phyloP scores from a whole-genome alignment of 2,113 vertebrate species.

The Xerus inauris region DNA sequence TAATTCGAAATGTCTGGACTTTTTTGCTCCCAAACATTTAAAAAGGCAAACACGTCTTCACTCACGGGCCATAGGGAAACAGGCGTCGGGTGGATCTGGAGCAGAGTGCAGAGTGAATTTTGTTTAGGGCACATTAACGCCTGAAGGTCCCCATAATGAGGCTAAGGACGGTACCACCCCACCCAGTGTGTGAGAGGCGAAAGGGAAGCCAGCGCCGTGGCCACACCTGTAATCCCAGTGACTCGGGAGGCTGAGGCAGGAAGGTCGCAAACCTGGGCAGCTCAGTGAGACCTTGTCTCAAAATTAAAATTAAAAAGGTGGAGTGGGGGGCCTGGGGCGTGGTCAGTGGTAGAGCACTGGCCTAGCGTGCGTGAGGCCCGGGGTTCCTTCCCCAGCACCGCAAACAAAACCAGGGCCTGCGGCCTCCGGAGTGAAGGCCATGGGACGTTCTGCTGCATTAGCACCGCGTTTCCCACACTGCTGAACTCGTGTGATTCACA shows the following conservation, averaged over 20 bases:
- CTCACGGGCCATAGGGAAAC: not conserved
- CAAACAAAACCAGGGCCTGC: not conserved
- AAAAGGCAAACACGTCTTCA: not conserved
- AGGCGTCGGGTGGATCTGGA: not conserved
- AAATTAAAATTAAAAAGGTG: not conserved
- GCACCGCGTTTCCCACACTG: accelerated
- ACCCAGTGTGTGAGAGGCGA: not conserved
- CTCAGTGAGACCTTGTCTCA: not conserved
- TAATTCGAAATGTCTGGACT: no score
- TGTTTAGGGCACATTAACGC: not conserved
- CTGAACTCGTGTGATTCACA: no score
- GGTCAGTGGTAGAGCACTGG: not conserved
- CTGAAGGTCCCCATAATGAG: not conserved
- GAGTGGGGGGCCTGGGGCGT: not conserved
- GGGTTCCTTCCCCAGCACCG: not conserved
- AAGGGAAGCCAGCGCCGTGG: not conserved
- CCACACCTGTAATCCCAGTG: no score
- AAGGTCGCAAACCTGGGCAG: no score
- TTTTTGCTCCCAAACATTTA: not conserved
- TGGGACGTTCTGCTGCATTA: no score
- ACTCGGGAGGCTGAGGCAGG: not conserved
- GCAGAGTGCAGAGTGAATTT: not conserved
- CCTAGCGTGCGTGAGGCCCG: not conserved
- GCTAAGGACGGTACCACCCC: accelerated
- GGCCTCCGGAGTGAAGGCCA: no score